Conservation (phyloP, 2,888 invertebrate species). For the Eupsilia transversa region DNA sequence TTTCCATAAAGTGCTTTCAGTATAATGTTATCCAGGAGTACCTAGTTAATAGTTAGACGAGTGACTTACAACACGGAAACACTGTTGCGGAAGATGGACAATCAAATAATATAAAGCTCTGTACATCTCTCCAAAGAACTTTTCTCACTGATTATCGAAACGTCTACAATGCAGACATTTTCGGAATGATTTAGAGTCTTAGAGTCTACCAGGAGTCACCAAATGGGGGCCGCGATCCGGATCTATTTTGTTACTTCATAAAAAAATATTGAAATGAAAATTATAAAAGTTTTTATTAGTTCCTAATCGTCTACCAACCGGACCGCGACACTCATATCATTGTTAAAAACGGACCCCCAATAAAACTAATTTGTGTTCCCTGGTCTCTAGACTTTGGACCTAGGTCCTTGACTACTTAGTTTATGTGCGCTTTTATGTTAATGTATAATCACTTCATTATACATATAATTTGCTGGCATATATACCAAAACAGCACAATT, state of each 20-base stretch:
- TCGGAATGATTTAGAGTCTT: too few species aligned
- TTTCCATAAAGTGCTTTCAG: conserved; percentile 59
- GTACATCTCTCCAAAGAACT: neutral
- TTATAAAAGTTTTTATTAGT: too few species aligned
- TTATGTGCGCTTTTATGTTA: neutral
- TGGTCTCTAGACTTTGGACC: neutral
- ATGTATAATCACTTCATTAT: neutral
- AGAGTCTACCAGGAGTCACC: too few species aligned
- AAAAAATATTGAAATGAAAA: too few species aligned
- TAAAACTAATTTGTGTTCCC: too few species aligned
- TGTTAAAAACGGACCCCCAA: too few species aligned
- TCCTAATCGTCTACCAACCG: too few species aligned
- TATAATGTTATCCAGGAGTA: conserved; percentile 58
- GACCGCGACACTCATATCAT: too few species aligned
- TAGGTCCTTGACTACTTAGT: neutral
- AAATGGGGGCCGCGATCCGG: too few species aligned
- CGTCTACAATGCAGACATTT: neutral
- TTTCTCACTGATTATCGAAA: neutral
- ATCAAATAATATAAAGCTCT: neutral
- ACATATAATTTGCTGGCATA: neutral
- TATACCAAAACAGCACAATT: conserved; percentile 25
- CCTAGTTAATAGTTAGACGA: conserved; percentile 64
- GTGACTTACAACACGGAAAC: conserved; percentile 47
- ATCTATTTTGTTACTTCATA: too few species aligned
- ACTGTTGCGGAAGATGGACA: conserved; percentile 20